Evolutionary conservation across 2,797 vertebrate species (phyloP).

Genomic region (Sitta carolinensis): DNA sequence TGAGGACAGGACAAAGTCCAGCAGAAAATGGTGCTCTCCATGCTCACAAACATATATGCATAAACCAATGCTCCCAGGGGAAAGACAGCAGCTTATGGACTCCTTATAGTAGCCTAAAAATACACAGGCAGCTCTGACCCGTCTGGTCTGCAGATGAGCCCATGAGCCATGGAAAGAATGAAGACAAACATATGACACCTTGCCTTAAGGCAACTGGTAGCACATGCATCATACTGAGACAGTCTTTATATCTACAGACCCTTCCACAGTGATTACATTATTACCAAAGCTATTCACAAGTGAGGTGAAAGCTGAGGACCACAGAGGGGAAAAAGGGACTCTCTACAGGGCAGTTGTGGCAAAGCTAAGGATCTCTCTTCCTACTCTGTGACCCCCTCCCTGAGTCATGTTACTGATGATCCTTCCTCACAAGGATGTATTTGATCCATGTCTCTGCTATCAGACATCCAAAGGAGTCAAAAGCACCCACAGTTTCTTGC

Average conservation of each 20-base stretch:
- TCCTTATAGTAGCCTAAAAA: constrained; percentile 15
- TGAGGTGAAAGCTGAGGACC: background rate
- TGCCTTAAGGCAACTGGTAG: constrained; percentile 29
- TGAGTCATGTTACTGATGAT: background rate
- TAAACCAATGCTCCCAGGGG: background rate
- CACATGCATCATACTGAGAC: background rate
- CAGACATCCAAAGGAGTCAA: background rate
- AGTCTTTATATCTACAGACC: background rate
- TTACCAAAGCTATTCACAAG: background rate
- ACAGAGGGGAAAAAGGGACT: background rate
- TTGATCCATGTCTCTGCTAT: background rate
- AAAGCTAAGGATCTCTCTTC: background rate
- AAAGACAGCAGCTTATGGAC: background rate
- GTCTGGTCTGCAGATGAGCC: constrained; percentile 12
- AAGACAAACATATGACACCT: constrained; percentile 33
- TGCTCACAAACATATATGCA: background rate
- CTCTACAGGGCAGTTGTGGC: background rate
- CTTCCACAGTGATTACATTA: background rate
- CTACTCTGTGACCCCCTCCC: background rate
- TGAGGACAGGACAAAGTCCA: background rate
- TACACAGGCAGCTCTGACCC: constrained; percentile 4
- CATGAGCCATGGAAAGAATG: constrained; percentile 3
- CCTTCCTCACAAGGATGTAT: background rate
- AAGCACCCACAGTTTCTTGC: background rate
- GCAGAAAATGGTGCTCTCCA: background rate